Evolutionary conservation across 2,888 invertebrate genomes (phyloP).

Genomic region (Anthrax anthrax): DNA sequence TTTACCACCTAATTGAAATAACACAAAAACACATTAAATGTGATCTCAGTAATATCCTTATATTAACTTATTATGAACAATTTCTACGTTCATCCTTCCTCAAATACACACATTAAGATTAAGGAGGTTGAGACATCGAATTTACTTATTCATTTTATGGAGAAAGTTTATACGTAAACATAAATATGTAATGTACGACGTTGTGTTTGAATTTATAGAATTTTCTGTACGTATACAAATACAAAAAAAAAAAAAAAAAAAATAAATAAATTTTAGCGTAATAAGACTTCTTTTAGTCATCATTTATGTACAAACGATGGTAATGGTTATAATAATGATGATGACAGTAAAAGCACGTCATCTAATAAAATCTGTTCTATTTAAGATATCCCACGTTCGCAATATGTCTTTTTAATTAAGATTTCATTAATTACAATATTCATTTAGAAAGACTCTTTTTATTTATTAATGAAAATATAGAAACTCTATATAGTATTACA

Average conservation of each 20-base stretch:
- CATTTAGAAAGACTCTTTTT: slow-evolving; percentile 6
- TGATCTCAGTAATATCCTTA: slow-evolving; percentile 12
- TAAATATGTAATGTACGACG: too few species aligned
- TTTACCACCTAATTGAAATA: slow-evolving; percentile 14
- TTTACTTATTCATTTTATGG: too few species aligned
- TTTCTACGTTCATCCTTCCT: too few species aligned
- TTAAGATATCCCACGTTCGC: slow-evolving; percentile 13
- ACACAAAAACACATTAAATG: slow-evolving; percentile 14
- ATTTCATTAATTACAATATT: slow-evolving; percentile 12
- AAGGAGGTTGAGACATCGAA: too few species aligned
- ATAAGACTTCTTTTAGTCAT: not conserved
- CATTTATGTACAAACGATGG: not conserved
- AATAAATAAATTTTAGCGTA: too few species aligned
- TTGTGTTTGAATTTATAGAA: too few species aligned
- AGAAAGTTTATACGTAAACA: too few species aligned
- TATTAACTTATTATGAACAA: too few species aligned
- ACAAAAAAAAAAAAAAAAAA: not conserved
- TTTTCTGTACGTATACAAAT: not conserved
- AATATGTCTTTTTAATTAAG: slow-evolving; percentile 14
- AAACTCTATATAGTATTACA: too few species aligned
- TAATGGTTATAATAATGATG: too few species aligned
- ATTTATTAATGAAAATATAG: too few species aligned
- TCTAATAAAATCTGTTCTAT: slow-evolving; percentile 14
- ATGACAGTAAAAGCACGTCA: not conserved
- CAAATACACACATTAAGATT: too few species aligned